Evolutionary conservation across 2,888 invertebrate genomes (phyloP).

Genomic region (Dendrolimus pini): DNA sequence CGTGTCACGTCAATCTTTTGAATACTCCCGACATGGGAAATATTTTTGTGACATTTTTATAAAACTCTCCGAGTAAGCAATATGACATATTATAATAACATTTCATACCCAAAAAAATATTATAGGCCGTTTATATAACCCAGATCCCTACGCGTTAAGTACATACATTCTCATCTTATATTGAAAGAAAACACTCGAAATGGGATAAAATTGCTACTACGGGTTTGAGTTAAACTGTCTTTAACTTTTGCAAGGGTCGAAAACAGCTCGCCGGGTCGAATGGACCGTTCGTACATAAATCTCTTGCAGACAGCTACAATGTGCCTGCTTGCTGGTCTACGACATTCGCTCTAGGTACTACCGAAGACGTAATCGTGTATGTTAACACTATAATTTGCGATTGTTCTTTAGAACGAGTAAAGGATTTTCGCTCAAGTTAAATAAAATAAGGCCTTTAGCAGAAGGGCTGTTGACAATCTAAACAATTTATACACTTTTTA

Average conservation of each 20-base stretch:
- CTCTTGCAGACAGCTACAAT: constrained; percentile 34
- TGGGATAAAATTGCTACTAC: constrained; percentile 14
- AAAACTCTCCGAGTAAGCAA: neutral
- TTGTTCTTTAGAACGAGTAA: constrained; percentile 16
- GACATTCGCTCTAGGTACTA: constrained; percentile 12
- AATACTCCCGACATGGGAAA: constrained; percentile 1
- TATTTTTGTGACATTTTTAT: neutral
- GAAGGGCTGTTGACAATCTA: too few species aligned
- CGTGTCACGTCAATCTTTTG: neutral
- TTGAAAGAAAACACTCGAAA: constrained; percentile 28
- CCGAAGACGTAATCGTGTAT: constrained; percentile 21
- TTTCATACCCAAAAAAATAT: constrained; percentile 6
- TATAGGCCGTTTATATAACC: constrained; percentile 5
- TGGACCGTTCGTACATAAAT: constrained; percentile 33
- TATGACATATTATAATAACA: neutral
- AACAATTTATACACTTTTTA: too few species aligned
- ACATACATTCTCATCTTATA: constrained; percentile 13
- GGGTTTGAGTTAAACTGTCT: constrained; percentile 28
- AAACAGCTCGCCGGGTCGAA: constrained; percentile 23
- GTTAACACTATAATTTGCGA: neutral
- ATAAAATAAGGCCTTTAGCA: too few species aligned
- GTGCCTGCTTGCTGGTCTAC: constrained; percentile 31
- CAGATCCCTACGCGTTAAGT: constrained; percentile 12
- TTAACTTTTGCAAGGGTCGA: constrained; percentile 31
- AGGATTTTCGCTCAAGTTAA: constrained; percentile 14